Percentiles rank a stretch among this genome's conserved stretches.
phyloP scores from a whole-genome alignment of 2,113 vertebrate species.

The Macheiramphus alcinus region DNA sequence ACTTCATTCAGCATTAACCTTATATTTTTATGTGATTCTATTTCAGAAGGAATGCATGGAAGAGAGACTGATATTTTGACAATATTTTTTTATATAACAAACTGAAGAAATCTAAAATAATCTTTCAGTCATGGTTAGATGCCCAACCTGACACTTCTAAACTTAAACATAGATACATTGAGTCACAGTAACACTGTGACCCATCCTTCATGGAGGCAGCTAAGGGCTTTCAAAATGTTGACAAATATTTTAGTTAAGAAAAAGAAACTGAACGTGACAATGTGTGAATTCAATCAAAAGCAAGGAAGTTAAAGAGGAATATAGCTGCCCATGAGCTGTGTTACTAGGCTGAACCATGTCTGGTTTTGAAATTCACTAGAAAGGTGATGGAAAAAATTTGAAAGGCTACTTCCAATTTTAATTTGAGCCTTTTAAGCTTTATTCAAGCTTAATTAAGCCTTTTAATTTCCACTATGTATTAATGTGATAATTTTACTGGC shows the following conservation, averaged over 20 bases:
- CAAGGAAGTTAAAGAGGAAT: neutral
- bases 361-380: neutral
- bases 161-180: neutral
- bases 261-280: neutral
- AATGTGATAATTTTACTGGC: neutral
- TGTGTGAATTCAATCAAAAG: neutral
- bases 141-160: neutral
- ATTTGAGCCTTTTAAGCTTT: neutral
- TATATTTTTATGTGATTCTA: neutral
- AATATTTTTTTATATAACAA: neutral
- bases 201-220: neutral
- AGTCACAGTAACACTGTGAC: neutral
- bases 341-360: neutral
- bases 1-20: neutral
- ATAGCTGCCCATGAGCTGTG: neutral
- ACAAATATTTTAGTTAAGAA: neutral
- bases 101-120: neutral
- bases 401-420: neutral
- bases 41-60: neutral
- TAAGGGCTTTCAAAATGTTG: neutral
- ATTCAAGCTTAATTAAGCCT: neutral
- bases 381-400: neutral
- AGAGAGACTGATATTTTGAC: neutral
- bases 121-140: neutral
- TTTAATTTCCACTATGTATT: neutral